Conservation (phyloP, 2,113 vertebrate genomes). For the Callionymus lyra region DNA sequence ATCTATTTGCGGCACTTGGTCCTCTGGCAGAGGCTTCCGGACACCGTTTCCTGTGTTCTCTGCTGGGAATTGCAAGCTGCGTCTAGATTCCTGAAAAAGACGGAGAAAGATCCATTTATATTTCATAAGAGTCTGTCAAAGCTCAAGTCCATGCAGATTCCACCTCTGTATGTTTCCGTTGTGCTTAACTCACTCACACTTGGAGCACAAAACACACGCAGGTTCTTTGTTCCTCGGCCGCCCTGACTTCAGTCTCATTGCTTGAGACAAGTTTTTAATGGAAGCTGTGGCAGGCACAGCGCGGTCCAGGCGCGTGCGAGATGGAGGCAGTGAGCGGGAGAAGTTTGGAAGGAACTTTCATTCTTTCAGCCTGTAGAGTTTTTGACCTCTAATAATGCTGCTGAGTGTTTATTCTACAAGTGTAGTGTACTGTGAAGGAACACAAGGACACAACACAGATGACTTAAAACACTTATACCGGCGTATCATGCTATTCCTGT, state of each 20-base stretch:
- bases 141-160: background rate
- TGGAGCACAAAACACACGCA: background rate
- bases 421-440: background rate
- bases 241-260: slow-evolving; percentile 54
- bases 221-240: slow-evolving; percentile 23
- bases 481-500: background rate
- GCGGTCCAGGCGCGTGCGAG: slow-evolving; percentile 15
- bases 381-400: background rate
- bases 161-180: slow-evolving; percentile 29
- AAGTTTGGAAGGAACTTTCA: slow-evolving; percentile 20
- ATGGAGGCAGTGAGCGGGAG: slow-evolving; percentile 10
- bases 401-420: background rate
- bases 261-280: slow-evolving; percentile 55
- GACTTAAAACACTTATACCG: background rate
- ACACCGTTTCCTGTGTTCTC: slow-evolving; percentile 26
- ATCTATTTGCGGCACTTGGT: slow-evolving; percentile 19
- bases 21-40: slow-evolving; percentile 31
- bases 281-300: slow-evolving; percentile 24
- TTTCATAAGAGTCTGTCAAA: slow-evolving; percentile 64
- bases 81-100: slow-evolving; percentile 44
- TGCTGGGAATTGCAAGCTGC: slow-evolving; percentile 43
- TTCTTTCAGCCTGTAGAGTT: slow-evolving; percentile 13
- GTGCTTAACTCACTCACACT: background rate
- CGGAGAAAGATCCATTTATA: slow-evolving; percentile 64
- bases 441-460: background rate